Evolutionary conservation across 2,113 vertebrate genomes (phyloP).

Genomic region (Piaya cayana): DNA sequence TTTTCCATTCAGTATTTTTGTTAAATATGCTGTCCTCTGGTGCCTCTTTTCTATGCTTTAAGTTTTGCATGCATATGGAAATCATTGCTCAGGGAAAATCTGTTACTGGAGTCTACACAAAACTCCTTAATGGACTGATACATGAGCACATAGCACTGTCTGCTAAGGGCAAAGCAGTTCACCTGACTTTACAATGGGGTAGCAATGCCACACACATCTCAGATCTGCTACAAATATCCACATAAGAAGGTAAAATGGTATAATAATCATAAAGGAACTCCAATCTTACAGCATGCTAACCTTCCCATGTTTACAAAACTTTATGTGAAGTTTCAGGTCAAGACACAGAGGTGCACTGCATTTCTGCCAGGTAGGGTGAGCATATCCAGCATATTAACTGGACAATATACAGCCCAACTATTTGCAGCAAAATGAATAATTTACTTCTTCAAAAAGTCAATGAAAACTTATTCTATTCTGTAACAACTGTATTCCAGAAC

Average conservation of each 20-base stretch:
- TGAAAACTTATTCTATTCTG: background rate
- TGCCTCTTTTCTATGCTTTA: background rate
- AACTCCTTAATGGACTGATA: background rate
- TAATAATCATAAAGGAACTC: background rate
- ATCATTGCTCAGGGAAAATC: background rate
- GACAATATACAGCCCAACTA: background rate
- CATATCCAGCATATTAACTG: background rate
- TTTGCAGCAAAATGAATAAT: background rate
- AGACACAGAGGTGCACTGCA: background rate
- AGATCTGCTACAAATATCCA: background rate
- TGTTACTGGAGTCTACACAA: background rate
- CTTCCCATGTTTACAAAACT: background rate
- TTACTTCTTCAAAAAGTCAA: background rate
- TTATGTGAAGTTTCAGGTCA: background rate
- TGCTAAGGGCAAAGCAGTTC: background rate
- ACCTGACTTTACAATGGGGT: background rate
- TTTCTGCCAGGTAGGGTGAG: background rate
- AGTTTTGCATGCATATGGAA: background rate
- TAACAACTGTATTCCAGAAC: background rate
- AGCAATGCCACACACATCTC: background rate
- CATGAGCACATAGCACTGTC: background rate
- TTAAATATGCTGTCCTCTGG: background rate
- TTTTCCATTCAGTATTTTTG: background rate
- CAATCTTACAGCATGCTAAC: background rate
- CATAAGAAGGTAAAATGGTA: fast-evolving